These are phyloP conservation scores for Sus scrofa DNA, from an alignment of 2,113 vertebrate genomes.

Conservation along the genomic window T2T-Sscrofa CM000822.6:54006001-54006500, in stretches of 20 bases:
- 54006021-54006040: slow-evolving; percentile 24
- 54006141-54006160: slow-evolving; percentile 5
- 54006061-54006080: neutral
- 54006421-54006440: neutral
- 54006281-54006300: neutral
- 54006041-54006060: neutral
- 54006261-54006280: slow-evolving; percentile 24
- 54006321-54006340: neutral
- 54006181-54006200: neutral
- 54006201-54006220: neutral
- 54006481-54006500: neutral
- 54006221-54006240: neutral
- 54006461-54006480: neutral
- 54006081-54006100: neutral
- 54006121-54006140: neutral
- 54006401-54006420: neutral
- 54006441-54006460: neutral
- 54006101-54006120: neutral
- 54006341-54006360: slow-evolving; percentile 46
- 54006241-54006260: neutral
- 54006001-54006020: slow-evolving; percentile 34
- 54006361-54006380: neutral
- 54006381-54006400: neutral
- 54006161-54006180: neutral
- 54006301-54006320: slow-evolving; percentile 5